A percentile compares a stretch with the other conserved stretches of the same genome.
Evolutionary conservation across 1,140 invertebrate species (phyloP).

Genomic region (Neocloeon triangulifer): DNA sequence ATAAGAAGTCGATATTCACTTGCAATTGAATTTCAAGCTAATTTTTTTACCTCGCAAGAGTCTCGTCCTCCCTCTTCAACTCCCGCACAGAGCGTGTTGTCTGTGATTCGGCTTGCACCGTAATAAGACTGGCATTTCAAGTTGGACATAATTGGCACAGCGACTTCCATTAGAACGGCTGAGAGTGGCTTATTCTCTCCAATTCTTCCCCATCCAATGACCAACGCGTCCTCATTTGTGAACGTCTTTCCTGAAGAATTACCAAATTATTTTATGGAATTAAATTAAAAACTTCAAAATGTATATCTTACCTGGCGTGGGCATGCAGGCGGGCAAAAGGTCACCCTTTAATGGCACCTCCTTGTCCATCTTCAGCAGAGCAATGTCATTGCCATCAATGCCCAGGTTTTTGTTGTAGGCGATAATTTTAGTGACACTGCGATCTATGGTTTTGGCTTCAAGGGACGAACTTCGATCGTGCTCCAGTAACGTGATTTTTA

Average conservation of each 20-base stretch:
- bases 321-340: constrained; percentile 47
- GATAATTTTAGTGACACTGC: constrained; percentile 19
- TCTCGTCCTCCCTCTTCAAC: constrained; percentile 46
- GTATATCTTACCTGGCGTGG: constrained; percentile 27
- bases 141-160: constrained; percentile 49
- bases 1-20: too few relatives aligned
- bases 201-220: constrained; percentile 43
- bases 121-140: constrained; percentile 42
- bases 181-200: constrained; percentile 30
- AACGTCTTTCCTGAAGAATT: too few relatives aligned
- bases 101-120: constrained; percentile 41
- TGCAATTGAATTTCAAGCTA: too few relatives aligned
- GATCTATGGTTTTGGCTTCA: constrained; percentile 13
- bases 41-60: constrained; percentile 47
- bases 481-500: constrained; percentile 40
- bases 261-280: too few relatives aligned
- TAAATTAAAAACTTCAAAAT: too few relatives aligned
- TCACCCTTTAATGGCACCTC: constrained; percentile 27
- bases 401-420: constrained; percentile 37
- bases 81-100: constrained; percentile 73
- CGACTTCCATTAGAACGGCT: constrained; percentile 29
- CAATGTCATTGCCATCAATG: constrained; percentile 61
- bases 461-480: constrained; percentile 21
- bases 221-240: too few relatives aligned
- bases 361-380: constrained; percentile 41